Evolutionary conservation across 37 sponge, comb jelly and placozoan species (phyloP).

Genomic region (Beroe forskalii): DNA sequence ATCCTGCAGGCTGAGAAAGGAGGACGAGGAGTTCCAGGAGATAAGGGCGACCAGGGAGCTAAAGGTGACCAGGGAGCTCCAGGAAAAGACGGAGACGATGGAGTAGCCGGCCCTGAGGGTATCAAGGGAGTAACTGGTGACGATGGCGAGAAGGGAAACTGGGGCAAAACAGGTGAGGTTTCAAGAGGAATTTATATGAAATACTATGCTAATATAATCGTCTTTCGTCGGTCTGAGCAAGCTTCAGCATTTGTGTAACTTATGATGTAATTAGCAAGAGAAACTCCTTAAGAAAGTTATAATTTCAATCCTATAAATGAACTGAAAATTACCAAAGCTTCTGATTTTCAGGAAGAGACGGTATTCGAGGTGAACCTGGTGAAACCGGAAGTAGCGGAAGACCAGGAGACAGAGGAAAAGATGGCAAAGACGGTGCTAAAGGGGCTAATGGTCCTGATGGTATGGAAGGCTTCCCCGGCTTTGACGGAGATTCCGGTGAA

Average conservation of each 20-base stretch:
- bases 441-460: background rate
- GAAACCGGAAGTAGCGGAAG: background rate
- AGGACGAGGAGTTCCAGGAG: background rate
- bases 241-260: too few species aligned
- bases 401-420: background rate
- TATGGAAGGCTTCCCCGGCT: background rate
- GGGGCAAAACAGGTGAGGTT: background rate
- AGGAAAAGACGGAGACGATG: background rate
- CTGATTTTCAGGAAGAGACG: background rate
- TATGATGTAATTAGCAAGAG: too few species aligned
- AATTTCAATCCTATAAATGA: too few species aligned
- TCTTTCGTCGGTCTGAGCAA: too few species aligned
- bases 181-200: too few species aligned
- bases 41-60: background rate
- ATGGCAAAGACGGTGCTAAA: background rate
- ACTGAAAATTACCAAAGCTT: too few species aligned
- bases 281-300: too few species aligned
- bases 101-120: background rate
- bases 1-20: slow-evolving; percentile 5
- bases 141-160: background rate
- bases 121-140: background rate
- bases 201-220: too few species aligned
- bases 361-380: background rate
- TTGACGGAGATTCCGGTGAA: background rate
- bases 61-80: slow-evolving; percentile 8